Conservation (phyloP, 2,888 invertebrate species). For the Dynastes hyllus region DNA sequence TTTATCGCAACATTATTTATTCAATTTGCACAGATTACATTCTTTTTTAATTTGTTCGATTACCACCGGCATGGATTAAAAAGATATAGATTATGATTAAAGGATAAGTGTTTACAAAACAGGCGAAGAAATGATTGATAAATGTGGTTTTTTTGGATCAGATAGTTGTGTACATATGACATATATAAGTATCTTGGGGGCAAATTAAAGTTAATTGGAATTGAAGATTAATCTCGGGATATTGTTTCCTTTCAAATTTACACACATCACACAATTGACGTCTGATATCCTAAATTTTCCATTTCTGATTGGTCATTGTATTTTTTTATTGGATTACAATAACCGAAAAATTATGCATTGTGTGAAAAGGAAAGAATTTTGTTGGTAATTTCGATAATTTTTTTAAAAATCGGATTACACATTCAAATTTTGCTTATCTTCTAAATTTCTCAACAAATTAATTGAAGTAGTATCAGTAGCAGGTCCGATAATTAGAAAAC, state of each 20-base stretch:
- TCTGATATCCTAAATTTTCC: background rate
- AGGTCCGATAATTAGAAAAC: background rate
- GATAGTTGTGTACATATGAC: conserved; percentile 6
- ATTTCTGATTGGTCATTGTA: conserved; percentile 23
- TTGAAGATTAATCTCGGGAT: background rate
- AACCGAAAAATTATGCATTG: conserved; percentile 39
- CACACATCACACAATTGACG: background rate
- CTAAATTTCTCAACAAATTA: conserved; percentile 8
- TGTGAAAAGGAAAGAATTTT: background rate
- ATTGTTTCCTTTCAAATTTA: background rate
- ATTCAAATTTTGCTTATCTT: background rate
- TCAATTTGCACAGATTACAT: conserved; percentile 30
- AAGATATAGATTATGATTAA: conserved; percentile 47
- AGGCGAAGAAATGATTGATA: conserved; percentile 21
- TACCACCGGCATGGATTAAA: conserved; percentile 45
- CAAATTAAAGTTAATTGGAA: background rate
- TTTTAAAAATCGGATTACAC: no score
- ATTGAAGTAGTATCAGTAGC: background rate
- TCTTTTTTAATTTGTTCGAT: conserved; percentile 25
- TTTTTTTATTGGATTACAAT: conserved; percentile 38
- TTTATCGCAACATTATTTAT: conserved; percentile 27
- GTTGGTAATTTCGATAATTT: no score
- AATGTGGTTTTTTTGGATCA: conserved; percentile 18
- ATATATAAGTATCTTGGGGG: no score
- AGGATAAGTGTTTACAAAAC: conserved; percentile 27